phyloP scores from a whole-genome alignment of 2,888 invertebrate species.

The Plutella xylostella region DNA sequence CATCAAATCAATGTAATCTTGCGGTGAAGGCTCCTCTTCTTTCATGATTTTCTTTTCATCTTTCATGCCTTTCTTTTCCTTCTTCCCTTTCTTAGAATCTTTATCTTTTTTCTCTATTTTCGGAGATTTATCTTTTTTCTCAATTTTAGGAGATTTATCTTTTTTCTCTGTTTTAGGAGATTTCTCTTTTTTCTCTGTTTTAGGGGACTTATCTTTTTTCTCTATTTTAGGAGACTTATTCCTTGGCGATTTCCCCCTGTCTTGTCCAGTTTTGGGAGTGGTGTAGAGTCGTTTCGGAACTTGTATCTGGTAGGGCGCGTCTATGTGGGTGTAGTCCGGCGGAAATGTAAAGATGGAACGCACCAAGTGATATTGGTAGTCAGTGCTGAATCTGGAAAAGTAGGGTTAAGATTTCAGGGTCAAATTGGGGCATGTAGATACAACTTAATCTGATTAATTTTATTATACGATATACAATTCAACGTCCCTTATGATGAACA shows the following conservation, averaged over 20 bases:
- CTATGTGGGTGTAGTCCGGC: conserved; percentile 41
- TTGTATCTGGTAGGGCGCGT: conserved; percentile 41
- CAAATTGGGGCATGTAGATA: too few relatives aligned
- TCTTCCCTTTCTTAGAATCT: neutral
- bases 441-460: too few relatives aligned
- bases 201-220: neutral
- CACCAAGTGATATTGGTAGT: conserved; percentile 50
- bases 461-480: too few relatives aligned
- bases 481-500: too few relatives aligned
- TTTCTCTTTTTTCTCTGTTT: conserved; percentile 24
- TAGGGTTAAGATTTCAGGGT: too few relatives aligned
- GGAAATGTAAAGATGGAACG: conserved; percentile 48
- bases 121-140: neutral
- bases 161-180: neutral
- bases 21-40: neutral
- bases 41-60: neutral
- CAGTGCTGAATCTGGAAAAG: conserved; percentile 45
- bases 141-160: neutral
- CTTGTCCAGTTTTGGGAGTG: conserved; percentile 29
- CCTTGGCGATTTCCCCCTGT: conserved; percentile 35
- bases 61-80: neutral
- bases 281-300: conserved; percentile 37
- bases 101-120: neutral
- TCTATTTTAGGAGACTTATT: conserved; percentile 25
- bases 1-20: conserved; percentile 39